These are phyloP conservation scores for Siphamia tubifer DNA, from an alignment of 2,113 vertebrate species.

Conservation along the genomic window DNA sequence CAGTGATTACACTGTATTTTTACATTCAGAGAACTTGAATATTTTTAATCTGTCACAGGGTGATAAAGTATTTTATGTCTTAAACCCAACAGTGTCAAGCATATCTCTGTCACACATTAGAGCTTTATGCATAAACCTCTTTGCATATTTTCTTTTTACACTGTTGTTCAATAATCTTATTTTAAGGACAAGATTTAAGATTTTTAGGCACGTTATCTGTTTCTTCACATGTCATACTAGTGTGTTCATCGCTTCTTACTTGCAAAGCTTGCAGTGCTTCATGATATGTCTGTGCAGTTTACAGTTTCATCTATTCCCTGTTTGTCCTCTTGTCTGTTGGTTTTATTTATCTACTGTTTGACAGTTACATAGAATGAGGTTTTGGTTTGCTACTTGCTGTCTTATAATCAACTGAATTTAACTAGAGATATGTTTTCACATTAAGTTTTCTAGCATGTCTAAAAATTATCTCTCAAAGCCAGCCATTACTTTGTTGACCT, in stretches of 20 bases:
- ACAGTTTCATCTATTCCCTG: background rate
- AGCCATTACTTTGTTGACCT: constrained; percentile 11
- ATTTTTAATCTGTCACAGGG: constrained; percentile 46
- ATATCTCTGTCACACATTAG: constrained; percentile 58
- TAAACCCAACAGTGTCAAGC: constrained; percentile 37
- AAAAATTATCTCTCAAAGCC: background rate
- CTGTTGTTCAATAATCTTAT: background rate
- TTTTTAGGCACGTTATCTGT: background rate
- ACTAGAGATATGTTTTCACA: too few species aligned
- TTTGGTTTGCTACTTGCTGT: background rate
- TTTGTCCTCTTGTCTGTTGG: too few species aligned
- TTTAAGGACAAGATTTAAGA: constrained; percentile 11
- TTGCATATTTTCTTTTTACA: constrained; percentile 42
- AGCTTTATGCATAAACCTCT: constrained; percentile 60
- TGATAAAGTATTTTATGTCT: constrained; percentile 64
- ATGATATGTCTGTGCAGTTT: background rate
- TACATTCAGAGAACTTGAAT: constrained; percentile 45
- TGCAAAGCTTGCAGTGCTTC: background rate
- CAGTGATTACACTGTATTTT: constrained; percentile 44
- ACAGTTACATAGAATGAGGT: background rate
- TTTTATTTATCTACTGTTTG: too few species aligned
- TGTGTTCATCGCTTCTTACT: background rate
- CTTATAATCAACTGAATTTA: background rate
- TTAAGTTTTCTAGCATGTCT: background rate
- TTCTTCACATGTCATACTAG: background rate